Evolutionary conservation across 2,888 invertebrate species (phyloP).

Genomic region (Coenonympha glycerion): DNA sequence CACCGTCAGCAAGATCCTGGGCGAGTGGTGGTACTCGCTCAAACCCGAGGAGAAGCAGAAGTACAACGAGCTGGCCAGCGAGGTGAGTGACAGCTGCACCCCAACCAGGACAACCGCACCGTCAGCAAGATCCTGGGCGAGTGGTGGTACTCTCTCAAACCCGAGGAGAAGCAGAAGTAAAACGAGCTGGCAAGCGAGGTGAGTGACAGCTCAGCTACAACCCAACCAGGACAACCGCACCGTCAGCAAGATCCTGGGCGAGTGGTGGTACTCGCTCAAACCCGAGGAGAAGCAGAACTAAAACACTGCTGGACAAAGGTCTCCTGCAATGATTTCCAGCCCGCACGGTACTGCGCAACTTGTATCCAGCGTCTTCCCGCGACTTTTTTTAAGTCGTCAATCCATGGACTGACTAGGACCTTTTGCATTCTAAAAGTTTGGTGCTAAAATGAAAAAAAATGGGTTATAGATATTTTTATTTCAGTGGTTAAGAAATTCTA

Average conservation of each 20-base stretch:
- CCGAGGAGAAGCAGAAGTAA: conserved; percentile 96
- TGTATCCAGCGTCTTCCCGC: too few relatives aligned
- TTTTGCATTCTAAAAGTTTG: too few relatives aligned
- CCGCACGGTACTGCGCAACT: too few relatives aligned
- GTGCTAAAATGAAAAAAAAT: too few relatives aligned
- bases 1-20: conserved; percentile 98
- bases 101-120: conserved; percentile 98
- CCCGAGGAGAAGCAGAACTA: conserved; percentile 96
- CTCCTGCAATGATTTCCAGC: too few relatives aligned
- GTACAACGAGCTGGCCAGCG: conserved; percentile 96
- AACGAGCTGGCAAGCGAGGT: conserved; percentile 95
- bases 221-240: conserved; percentile 99
- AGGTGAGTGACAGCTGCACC: conserved; percentile 86
- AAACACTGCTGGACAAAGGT: too few relatives aligned
- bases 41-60: conserved; percentile 94
- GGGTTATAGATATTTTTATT: too few relatives aligned
- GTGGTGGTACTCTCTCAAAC: conserved; percentile 98
- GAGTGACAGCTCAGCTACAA: conserved; percentile 81
- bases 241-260: conserved; percentile 98
- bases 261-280: conserved; percentile 99
- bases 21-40: conserved; percentile 99
- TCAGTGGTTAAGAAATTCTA: too few relatives aligned
- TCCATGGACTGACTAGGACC: too few relatives aligned
- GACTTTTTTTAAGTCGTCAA: too few relatives aligned
- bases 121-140: conserved; percentile 99